Evolutionary conservation across 2,797 vertebrate genomes (phyloP), one percentile per base, ranked within the genome.

Genomic region (Falco naumanni): DNA sequence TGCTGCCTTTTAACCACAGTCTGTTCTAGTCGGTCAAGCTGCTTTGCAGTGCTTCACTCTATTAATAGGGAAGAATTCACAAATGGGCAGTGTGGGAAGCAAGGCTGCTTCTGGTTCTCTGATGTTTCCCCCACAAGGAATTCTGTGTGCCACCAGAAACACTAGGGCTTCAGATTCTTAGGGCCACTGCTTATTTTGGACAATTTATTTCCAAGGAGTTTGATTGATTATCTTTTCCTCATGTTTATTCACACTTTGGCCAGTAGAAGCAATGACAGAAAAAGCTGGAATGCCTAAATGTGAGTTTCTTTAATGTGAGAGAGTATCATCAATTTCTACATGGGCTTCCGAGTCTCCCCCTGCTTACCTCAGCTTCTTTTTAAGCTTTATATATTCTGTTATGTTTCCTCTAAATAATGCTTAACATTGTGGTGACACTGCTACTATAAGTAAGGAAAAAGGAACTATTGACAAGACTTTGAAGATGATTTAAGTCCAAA

Each of bases 31-130:
- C 87, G 51, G 39, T 89, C 66, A 72, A 18, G 39, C 72, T 72
- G 54, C 61, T 87, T 84, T 90, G 61, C 65, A 66, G 66, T 88
- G 50, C 57, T 88, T 93, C 37, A 29, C 37, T 84, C 69, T 88
- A 31, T 81, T 94, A 92, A 91, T 89, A 91, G 84, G 83, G 79
- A 96, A 84, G 66, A 90, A 89, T 93, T 96, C 86, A 79, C 54
- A 77, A 89, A 93, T 68, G 61, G 63, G 59, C 41, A 60, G 37
- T 88, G 85, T 93, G 80, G 87, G 85, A 91, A 93, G 70, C 63
- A 90, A 89, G 60, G 16, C 93, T 91, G n/a, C 31, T 91, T 90
- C 85, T 78, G 26, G 5, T 87, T 93, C 82, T 96, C 76, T 70
- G 33, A 14, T 43, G 7, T 78, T 91, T 88, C 24, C 28, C 75